Evolutionary conservation across 1,140 invertebrate species (phyloP).

Genomic region (Hylaeus volcanicus): DNA sequence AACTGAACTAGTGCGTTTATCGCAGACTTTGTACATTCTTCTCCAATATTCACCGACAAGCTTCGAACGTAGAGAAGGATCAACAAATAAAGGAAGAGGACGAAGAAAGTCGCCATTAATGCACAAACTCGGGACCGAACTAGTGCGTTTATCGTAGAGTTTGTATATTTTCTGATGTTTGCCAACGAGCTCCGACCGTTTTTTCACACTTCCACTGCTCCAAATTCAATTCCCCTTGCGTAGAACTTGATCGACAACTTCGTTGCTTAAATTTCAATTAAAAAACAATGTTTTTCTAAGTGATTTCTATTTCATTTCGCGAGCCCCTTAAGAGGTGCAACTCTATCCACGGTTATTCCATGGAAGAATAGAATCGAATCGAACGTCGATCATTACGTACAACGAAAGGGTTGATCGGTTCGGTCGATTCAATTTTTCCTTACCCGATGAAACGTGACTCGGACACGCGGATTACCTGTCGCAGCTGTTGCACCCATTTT

Average conservation of each 20-base stretch:
- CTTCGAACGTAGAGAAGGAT: no score
- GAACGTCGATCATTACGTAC: conserved; percentile 76
- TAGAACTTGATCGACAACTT: not conserved
- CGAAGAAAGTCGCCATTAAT: no score
- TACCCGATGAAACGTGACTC: conserved; percentile 25
- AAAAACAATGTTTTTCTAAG: not conserved
- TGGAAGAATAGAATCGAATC: conserved; percentile 52
- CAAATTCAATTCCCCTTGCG: no score
- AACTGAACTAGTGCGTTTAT: no score
- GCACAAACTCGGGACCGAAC: no score
- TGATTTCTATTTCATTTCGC: not conserved
- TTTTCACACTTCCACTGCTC: no score
- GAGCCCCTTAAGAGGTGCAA: conserved; percentile 65
- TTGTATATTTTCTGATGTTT: no score
- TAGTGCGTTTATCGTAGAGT: no score
- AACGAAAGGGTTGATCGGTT: conserved; percentile 74
- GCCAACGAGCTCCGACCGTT: no score
- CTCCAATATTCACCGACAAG: no score
- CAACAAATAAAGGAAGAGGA: no score
- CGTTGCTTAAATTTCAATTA: conserved; percentile 20
- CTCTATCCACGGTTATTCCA: conserved; percentile 66
- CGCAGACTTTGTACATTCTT: no score
- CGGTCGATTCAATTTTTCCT: conserved; percentile 30
- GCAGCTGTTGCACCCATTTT: conserved; percentile 65
- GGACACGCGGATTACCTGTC: conserved; percentile 42